phyloP scores from a whole-genome alignment of 2,888 invertebrate genomes.

The Polydesmus complanatus region DNA sequence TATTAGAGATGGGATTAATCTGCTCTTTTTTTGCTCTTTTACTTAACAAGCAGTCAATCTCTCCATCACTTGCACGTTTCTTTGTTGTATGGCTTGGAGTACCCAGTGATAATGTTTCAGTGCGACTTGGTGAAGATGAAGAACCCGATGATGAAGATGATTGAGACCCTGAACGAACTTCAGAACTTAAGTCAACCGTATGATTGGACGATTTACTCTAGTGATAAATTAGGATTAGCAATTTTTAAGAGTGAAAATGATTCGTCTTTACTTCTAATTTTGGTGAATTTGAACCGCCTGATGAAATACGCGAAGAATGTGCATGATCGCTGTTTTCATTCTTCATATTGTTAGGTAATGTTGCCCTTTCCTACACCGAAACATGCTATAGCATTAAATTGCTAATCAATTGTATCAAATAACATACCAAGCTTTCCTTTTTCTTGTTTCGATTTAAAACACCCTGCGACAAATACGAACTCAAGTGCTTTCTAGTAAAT shows the following conservation, averaged over 20 bases:
- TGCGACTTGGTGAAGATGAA: background rate
- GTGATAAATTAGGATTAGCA: no score
- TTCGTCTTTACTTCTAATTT: no score
- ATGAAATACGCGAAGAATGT: no score
- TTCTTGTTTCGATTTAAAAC: slow-evolving; percentile 24
- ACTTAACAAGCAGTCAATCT: background rate
- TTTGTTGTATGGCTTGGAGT: background rate
- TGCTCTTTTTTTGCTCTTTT: background rate
- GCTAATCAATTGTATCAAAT: no score
- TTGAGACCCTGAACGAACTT: background rate
- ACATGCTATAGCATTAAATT: no score
- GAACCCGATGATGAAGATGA: background rate
- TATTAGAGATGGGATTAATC: no score
- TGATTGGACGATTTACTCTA: no score
- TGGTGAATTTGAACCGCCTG: background rate
- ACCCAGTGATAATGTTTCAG: background rate
- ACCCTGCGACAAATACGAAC: slow-evolving; percentile 25
- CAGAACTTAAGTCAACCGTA: no score
- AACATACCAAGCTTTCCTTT: slow-evolving; percentile 19
- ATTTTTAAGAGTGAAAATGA: no score
- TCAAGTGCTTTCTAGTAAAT: slow-evolving; percentile 27
- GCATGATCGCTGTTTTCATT: no score
- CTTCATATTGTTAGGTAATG: no score
- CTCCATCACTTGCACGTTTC: slow-evolving; percentile 6
- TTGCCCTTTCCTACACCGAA: no score